Conservation (phyloP, 2,888 invertebrate species). For the Dione juno region DNA sequence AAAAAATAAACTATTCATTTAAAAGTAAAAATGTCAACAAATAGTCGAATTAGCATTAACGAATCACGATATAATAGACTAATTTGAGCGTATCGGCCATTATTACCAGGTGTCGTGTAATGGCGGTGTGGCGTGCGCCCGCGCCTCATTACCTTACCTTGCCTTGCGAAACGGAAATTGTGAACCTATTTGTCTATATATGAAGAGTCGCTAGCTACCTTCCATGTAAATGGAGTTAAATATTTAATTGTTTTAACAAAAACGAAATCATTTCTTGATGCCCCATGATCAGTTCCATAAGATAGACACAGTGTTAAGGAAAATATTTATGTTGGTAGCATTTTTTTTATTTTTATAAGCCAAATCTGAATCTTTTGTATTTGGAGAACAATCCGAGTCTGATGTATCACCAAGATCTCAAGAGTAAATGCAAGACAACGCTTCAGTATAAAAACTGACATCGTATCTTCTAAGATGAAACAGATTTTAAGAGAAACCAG, state of each 20-base stretch:
- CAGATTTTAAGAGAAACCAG: background rate
- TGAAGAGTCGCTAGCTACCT: conserved; percentile 12
- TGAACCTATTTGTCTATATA: conserved; percentile 26
- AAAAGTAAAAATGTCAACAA: conserved; percentile 24
- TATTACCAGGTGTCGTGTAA: conserved; percentile 55
- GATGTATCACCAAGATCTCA: background rate
- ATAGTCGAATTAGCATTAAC: conserved; percentile 28
- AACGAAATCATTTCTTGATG: too few relatives aligned
- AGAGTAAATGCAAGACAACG: background rate
- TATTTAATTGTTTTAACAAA: background rate
- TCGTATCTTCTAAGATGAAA: background rate
- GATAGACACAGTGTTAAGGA: too few relatives aligned
- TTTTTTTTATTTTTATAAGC: too few relatives aligned
- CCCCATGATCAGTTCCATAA: too few relatives aligned
- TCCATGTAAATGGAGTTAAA: background rate
- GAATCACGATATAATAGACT: conserved; percentile 35
- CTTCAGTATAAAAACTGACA: background rate
- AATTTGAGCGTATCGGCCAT: conserved; percentile 47
- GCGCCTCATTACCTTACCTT: conserved; percentile 61
- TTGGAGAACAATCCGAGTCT: too few relatives aligned
- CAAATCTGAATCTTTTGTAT: too few relatives aligned
- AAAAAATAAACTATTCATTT: conserved; percentile 11
- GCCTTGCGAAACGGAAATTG: conserved; percentile 39
- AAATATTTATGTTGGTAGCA: too few relatives aligned
- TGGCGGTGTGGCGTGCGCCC: conserved; percentile 66